phyloP scores from a whole-genome alignment of 2,888 invertebrate species.

The Sesia apiformis region DNA sequence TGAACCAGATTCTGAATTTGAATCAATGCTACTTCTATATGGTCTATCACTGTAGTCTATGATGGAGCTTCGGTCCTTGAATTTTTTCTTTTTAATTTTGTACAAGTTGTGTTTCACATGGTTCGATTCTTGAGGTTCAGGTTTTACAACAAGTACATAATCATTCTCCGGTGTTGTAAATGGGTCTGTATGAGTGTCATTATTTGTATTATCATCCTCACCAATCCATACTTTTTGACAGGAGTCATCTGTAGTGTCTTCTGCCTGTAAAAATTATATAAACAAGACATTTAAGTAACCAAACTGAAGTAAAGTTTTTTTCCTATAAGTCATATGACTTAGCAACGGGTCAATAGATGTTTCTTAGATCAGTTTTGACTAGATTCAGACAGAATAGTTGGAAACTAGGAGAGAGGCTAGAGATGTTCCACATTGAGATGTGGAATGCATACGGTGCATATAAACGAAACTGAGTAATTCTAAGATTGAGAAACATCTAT shows the following conservation, averaged over 20 bases:
- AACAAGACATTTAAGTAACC: too few species aligned
- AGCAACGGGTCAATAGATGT: too few species aligned
- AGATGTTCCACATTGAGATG: too few species aligned
- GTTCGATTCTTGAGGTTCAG: background rate
- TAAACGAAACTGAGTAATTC: too few species aligned
- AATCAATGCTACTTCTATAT: conserved; percentile 25
- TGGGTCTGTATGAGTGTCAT: conserved; percentile 18
- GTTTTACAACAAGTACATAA: conserved; percentile 1
- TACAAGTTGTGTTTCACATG: background rate
- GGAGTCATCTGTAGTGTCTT: background rate
- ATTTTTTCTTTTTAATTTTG: background rate
- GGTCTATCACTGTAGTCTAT: background rate
- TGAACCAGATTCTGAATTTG: conserved; percentile 15
- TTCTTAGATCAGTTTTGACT: too few species aligned
- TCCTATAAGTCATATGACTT: too few species aligned
- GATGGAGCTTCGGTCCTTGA: background rate
- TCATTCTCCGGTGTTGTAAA: conserved; percentile 22
- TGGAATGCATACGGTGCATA: too few species aligned
- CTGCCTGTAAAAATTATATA: background rate
- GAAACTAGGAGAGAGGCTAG: too few species aligned
- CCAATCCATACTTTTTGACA: conserved; percentile 9
- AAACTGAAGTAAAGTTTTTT: too few species aligned
- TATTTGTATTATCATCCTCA: conserved; percentile 11
- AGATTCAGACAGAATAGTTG: too few species aligned
- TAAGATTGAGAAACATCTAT: too few species aligned